phyloP scores from a whole-genome alignment of 2,113 vertebrate species.

The Rhea americana region DNA sequence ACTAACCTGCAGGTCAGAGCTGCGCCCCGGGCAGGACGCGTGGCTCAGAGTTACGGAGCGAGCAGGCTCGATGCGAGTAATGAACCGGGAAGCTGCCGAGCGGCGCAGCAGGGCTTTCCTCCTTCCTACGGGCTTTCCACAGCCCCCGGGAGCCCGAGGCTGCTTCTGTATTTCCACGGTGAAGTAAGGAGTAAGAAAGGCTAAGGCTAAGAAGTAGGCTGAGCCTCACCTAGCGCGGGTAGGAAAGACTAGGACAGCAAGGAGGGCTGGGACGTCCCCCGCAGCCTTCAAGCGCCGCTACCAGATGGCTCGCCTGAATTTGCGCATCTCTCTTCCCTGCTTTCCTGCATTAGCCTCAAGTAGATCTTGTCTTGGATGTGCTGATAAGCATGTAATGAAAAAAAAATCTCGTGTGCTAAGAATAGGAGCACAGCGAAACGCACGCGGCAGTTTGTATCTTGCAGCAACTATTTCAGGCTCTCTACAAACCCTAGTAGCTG shows the following conservation, averaged over 20 bases:
- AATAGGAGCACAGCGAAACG: background rate
- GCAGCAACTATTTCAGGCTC: conserved; percentile 6
- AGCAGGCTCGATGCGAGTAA: background rate
- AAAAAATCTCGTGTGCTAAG: background rate
- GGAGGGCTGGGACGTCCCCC: background rate
- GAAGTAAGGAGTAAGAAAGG: background rate
- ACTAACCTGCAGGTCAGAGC: background rate
- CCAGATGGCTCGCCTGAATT: background rate
- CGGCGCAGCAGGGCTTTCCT: too few relatives aligned
- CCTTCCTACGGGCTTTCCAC: too few relatives aligned
- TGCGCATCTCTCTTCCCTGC: background rate
- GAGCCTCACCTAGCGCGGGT: background rate
- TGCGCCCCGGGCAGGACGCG: background rate
- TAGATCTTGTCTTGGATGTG: background rate
- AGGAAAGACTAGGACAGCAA: background rate
- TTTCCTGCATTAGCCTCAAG: background rate
- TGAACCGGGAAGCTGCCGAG: background rate
- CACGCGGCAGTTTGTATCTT: background rate
- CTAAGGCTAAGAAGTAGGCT: background rate
- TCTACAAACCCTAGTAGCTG: conserved; percentile 7
- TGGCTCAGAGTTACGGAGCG: background rate
- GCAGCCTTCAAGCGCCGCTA: background rate
- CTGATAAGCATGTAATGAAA: background rate
- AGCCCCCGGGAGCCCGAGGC: too few relatives aligned
- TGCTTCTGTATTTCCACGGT: too few relatives aligned